Percentiles rank a stretch among this genome's conserved stretches.
These are phyloP conservation scores for Mormyrus lacerda DNA, from an alignment of 2,113 vertebrate species.

Conservation along the genomic window DNA sequence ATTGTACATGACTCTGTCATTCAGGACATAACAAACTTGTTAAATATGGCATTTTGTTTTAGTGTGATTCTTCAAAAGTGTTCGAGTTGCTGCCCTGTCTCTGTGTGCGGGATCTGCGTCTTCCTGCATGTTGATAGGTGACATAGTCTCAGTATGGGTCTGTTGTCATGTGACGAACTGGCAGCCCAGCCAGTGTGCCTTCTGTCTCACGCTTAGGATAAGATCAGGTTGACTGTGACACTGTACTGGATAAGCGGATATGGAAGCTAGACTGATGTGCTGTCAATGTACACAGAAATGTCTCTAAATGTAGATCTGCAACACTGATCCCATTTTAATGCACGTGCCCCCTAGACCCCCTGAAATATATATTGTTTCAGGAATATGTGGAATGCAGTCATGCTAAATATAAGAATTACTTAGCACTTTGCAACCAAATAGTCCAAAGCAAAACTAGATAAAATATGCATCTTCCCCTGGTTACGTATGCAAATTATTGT, in stretches of 20 bases:
- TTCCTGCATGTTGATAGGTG: background rate
- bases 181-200: background rate
- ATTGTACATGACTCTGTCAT: background rate
- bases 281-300: background rate
- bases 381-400: background rate
- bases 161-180: background rate
- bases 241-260: background rate
- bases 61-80: background rate
- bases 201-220: background rate
- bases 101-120: background rate
- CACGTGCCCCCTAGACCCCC: background rate
- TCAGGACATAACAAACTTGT: background rate
- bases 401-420: background rate
- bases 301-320: background rate
- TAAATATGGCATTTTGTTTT: background rate
- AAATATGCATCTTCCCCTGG: background rate
- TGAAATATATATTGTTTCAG: background rate
- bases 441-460: background rate
- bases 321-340: background rate
- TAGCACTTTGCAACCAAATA: background rate
- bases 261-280: background rate
- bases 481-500: background rate
- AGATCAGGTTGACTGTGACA: background rate
- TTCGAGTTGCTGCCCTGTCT: background rate
- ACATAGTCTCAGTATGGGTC: background rate